Evolutionary conservation across 2,113 vertebrate genomes (phyloP), one percentile per base, ranked within the genome.

Genomic region (Coptodon bakossiorum): DNA sequence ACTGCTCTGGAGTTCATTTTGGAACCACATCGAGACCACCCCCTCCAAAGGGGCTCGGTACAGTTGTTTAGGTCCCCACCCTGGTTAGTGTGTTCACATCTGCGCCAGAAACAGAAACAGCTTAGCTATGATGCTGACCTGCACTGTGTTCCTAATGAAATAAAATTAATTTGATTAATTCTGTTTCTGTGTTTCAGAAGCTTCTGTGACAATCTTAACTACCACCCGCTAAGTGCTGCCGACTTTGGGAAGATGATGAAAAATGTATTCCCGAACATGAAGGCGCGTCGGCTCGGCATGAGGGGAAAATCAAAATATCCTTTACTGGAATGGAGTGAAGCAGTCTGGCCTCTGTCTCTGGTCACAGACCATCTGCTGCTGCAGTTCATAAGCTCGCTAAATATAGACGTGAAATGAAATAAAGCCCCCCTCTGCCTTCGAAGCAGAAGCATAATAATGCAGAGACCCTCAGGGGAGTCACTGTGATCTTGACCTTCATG

Each of bases 241-340:
- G 99, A 99, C 95, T 99, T 99, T 89, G 99, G 99, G 86, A 99
- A 99, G 97, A 99, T 99, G 93, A 99, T 99, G 98, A 99, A 99
- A 96, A 99, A 99, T 17, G 98, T 99, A 91, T 99, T 99, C 97
- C 99, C 99, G 53, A 99, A 99, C 95, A 99, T 99, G 99, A 99
- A 99, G 96, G 99, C 99, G 16, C 98, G 99, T 88, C 98, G 99
- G 89, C 97, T 99, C 86, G 99, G 99, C 97, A 99, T 98, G 94
- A 98, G 99, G 96, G 99, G 99, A 95, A 99, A 99, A 98, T 99
- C 99, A 80, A 99, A 99, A 99, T 99, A 99, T 99, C 99, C 98
- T 99, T 99, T 94, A 88, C 86, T 95, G 94, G 89, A 96, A 93
- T 5, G 3, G 82, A 95, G 94, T 93, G 95, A 94, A 87, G 78